These are phyloP conservation scores for Nemotelus nigrinus DNA, from an alignment of 2,888 invertebrate species.

Conservation along the genomic window DNA sequence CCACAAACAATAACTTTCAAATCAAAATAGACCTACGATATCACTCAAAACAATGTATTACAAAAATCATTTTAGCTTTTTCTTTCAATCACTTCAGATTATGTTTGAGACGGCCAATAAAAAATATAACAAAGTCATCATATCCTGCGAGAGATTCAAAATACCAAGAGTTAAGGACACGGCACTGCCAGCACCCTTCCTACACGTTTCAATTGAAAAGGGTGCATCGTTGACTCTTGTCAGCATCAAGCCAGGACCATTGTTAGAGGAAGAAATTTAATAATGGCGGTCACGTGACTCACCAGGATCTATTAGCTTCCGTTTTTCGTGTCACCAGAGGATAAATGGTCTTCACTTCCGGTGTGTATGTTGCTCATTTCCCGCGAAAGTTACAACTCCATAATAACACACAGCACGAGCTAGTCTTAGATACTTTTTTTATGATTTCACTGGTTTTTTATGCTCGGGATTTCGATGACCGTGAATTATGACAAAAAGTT, in stretches of 20 bases:
- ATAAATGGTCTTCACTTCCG: constrained; percentile 51
- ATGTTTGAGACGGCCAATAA: constrained; percentile 16
- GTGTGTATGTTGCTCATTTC: constrained; percentile 46
- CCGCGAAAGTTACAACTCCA: constrained; percentile 17
- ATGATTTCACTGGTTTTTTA: constrained; percentile 19
- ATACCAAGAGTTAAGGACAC: neutral
- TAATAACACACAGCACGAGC: neutral
- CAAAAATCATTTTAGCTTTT: neutral
- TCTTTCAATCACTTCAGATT: constrained; percentile 28
- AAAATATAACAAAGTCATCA: constrained; percentile 30
- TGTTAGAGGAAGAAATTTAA: constrained; percentile 48
- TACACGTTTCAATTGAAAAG: neutral
- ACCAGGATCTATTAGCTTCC: constrained; percentile 50
- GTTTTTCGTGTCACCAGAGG: constrained; percentile 48
- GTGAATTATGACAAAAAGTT: constrained; percentile 44
- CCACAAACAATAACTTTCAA: too few relatives aligned
- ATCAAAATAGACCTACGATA: too few relatives aligned
- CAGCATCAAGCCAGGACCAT: constrained; percentile 22
- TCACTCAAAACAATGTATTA: too few relatives aligned
- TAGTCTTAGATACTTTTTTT: constrained; percentile 23
- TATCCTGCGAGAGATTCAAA: constrained; percentile 6
- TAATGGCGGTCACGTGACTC: constrained; percentile 51
- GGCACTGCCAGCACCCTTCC: neutral
- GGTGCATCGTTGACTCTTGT: neutral
- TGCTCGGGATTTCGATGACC: constrained; percentile 31